Base-by-base conservation (phyloP, 2,113 vertebrate species). In the Epinephelus fuscoguttatus region DNA sequence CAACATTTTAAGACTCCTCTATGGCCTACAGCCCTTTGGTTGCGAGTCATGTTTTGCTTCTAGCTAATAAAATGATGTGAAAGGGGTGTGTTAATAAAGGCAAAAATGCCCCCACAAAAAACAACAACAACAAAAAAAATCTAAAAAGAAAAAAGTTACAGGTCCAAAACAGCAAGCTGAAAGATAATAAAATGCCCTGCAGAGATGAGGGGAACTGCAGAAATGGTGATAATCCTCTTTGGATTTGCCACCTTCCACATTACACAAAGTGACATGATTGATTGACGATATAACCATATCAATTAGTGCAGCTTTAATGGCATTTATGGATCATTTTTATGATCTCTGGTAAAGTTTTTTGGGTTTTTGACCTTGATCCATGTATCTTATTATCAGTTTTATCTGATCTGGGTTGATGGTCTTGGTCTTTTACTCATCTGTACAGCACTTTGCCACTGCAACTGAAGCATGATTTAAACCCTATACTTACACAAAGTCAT, bases 261-360 rank as follows among this genome's bases (percentile, higher is more conserved):
- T 23, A 47, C 40, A 47, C 42, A 47, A 4, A 14, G 40, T 23
- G 23, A 25, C 9, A 19, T 55, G 9, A 55, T 11, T 55, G 49
- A 50, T 52, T 21, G 19, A 55, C 13, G 33, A 45, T 6, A 63
- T 40, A 37, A 37, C 8, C n/a, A 37, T n/a, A 42, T 63, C 11
- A 40, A n/a, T 63, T n/a, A 6, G 61, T 63, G 61, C 61, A 13
- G 19, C 11, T 63, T 14, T n/a, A 64, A 64, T 45, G 62, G 12
- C 6, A 17, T 70, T 40, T 55, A 70, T 55, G 50, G 50, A 19
- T 50, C 6, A 33, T 69, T 70, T 55, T 52, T 40, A 71, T 71
- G 69, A 19, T 57, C 18, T 15, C 33, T 25, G 53, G 11, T 18
- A 3, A 56, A 17, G 13, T 40, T 40, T n/a, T 64, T 23, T n/a